These are phyloP conservation scores for Thyatira batis DNA, from an alignment of 2,888 invertebrate genomes.

Conservation along the genomic window DNA sequence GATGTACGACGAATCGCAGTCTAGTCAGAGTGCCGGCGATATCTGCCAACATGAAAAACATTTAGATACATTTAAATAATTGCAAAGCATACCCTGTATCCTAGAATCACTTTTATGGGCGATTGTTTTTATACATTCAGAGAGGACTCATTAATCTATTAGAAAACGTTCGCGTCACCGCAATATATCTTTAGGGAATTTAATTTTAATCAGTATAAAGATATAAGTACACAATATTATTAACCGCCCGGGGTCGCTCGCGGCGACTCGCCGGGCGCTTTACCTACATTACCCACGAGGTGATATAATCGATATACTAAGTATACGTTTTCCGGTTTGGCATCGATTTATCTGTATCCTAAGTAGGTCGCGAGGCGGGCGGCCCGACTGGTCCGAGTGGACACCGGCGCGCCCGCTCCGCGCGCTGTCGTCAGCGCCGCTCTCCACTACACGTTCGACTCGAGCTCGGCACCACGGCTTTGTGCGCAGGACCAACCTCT, in stretches of 20 bases:
- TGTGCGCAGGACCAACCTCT: constrained; percentile 22
- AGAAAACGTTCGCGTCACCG: constrained; percentile 73
- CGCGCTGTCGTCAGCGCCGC: constrained; percentile 37
- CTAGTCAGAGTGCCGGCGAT: constrained; percentile 61
- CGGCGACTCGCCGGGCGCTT: constrained; percentile 47
- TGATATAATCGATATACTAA: constrained; percentile 75
- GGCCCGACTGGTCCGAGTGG: constrained; percentile 12
- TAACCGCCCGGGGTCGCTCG: constrained; percentile 48
- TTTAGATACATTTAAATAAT: constrained; percentile 90
- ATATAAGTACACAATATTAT: constrained; percentile 71
- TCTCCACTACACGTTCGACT: constrained; percentile 24
- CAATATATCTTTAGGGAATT: constrained; percentile 71
- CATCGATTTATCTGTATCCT: constrained; percentile 75
- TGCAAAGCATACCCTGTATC: constrained; percentile 97
- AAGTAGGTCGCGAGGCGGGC: constrained; percentile 48
- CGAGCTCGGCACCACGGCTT: constrained; percentile 29
- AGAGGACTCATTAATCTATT: constrained; percentile 76
- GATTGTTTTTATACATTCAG: constrained; percentile 78
- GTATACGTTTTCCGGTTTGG: constrained; percentile 78
- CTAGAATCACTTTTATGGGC: constrained; percentile 90
- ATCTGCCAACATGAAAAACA: constrained; percentile 78
- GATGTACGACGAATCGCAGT: constrained; percentile 48
- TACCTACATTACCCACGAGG: constrained; percentile 72
- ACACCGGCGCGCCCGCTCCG: constrained; percentile 27
- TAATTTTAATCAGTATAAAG: constrained; percentile 75